Conservation (phyloP, 2,113 vertebrate species). For the Nicator chloris region DNA sequence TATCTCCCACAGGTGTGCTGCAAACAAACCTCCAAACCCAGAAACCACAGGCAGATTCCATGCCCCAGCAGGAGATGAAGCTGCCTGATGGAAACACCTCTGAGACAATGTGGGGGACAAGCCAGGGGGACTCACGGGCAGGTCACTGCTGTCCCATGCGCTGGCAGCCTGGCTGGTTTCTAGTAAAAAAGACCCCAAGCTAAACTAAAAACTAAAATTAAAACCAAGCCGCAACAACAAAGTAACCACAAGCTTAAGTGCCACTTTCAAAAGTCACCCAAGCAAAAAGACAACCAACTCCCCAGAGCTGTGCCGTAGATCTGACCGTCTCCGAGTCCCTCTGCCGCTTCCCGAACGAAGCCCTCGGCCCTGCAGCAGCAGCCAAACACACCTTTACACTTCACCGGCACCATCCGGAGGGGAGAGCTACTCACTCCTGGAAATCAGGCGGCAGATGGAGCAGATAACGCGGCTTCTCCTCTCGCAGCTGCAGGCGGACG, state of each 20-base stretch:
- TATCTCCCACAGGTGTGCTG: not conserved
- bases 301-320: not conserved
- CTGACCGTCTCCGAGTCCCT: not conserved
- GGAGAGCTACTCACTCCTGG: not conserved
- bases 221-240: not conserved
- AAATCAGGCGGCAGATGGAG: not conserved
- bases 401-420: not conserved
- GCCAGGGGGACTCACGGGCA: fast-evolving
- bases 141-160: not conserved
- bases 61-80: not conserved
- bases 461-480: not conserved
- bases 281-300: not conserved
- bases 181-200: not conserved
- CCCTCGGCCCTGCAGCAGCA: not conserved
- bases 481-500: not conserved
- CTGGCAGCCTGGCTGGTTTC: not conserved
- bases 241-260: not conserved
- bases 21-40: not conserved
- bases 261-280: not conserved
- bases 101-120: fast-evolving
- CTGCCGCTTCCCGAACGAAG: not conserved
- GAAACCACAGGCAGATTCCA: not conserved
- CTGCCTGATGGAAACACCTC: fast-evolving
- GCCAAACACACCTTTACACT: not conserved
- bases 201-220: not conserved